Base-by-base conservation (phyloP, 2,113 vertebrate species). In the Baryphthengus martii region DNA sequence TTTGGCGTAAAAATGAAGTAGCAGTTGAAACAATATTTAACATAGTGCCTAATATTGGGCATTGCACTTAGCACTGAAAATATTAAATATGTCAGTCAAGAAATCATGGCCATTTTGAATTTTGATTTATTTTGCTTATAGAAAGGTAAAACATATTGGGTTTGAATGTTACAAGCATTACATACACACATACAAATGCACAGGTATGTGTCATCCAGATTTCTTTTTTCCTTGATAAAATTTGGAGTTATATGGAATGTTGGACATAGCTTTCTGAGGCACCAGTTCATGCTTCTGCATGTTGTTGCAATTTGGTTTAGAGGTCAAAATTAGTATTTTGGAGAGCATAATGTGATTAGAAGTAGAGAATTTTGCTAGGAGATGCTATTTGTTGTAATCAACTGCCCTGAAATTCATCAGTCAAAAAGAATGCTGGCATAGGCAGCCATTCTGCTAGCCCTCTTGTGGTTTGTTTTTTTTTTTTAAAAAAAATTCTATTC, bases 261-360 rank as follows among this genome's bases (percentile, higher is more conserved):
- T 66, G 33, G 50, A 94, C 95, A 83, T 18, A 77, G 24, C 33
- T 87, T 81, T 72, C 47, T 37, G 59, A 75, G 59, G 45, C 72
- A 94, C 17, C 62, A 82, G 68, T 65, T 88, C 31, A 5, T 92
- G 93, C 79, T 91, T 97, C 59, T 92, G 50, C 19, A 3, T 10
- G 1, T 83, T 59, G 35, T 62, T 94, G 70, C 87, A 93, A 31
- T 98, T 97, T 84, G 61, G 95, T 97, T 97, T 56, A 73, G 78
- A 80, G 70, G 83, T 75, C 42, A 95, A 91, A 96, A 92, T 45
- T 67, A 2, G n/a, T 18, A 31, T 79, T 96, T 81, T 70, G 35
- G 78, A 88, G 84, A 93, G 75, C 53, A 74, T 44, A 85, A 56
- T 94, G 44, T 21, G 74, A 68, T 53, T 87, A 67, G 28, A 33